Base-by-base conservation (phyloP, 2,888 invertebrate species). In the Stegophylla sp. region DNA sequence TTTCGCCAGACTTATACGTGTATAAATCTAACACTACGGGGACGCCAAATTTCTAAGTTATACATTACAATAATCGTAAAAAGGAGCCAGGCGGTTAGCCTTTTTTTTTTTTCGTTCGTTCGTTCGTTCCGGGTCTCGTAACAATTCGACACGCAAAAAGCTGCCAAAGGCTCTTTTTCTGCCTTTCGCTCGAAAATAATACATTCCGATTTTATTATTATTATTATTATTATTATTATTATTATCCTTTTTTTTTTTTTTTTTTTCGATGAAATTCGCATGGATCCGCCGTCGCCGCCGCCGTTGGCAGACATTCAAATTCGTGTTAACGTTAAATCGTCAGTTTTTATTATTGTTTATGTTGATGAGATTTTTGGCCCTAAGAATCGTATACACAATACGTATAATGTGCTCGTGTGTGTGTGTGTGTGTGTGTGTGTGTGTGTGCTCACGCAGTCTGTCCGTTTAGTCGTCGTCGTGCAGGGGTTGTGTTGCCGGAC, bases 61-160 rank as follows among this genome's bases (percentile, higher is more conserved):
- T 77, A 77, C 67, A 59, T 77, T 77, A 77, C 67, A 77, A 79
- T 71, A 79, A 79, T 79, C 79, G 71, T 79, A 79, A 79, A 71
- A 79, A 79, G 67, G 79, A 79, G 61, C 79, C 69, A 34, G 79
- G 45, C 69, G 59, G 61, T 77, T 75, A 56, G 66, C 48, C n/a
- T 74, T 66, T 72, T 56, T 23, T 72, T 72, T 41, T 66, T 64
- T 48, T 34, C 34, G n/a, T 67, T 12, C 45, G 48, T 69, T 77
- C 45, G 48, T 59, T 7, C 41, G 61, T 61, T 71, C 79, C 69
- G 79, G 17, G 59, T 71, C 69, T 71, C 79, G 79, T 61, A 79
- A 79, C 79, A 71, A 79, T 79, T 71, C 71, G 71, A 79, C 71
- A 79, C 69, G 79, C 45, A 48, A 59, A 61, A 71, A 79, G 79